Evolutionary conservation across 2,113 vertebrate genomes (phyloP).

Genomic region (Chitala chitala): DNA sequence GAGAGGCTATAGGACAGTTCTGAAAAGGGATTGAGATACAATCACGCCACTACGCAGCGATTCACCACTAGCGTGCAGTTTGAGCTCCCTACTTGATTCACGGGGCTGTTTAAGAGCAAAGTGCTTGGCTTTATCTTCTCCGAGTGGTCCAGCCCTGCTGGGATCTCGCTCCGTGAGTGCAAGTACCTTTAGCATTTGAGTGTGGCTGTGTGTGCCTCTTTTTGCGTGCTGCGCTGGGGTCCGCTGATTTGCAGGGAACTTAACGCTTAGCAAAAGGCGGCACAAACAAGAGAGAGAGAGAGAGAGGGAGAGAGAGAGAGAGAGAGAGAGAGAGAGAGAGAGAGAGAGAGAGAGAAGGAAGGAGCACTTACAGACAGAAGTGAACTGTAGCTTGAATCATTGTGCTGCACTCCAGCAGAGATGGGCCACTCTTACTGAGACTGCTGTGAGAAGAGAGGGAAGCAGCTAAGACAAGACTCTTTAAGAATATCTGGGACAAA

Average conservation of each 20-base stretch:
- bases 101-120: neutral
- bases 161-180: neutral
- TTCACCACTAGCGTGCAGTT: neutral
- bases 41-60: neutral
- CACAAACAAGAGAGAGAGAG: conserved; percentile 13
- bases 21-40: neutral
- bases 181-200: neutral
- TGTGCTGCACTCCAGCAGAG: neutral
- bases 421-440: conserved; percentile 16
- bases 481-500: conserved; percentile 39
- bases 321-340: conserved; percentile 28
- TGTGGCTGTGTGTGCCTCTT: neutral
- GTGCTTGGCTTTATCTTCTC: neutral
- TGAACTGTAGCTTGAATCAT: conserved; percentile 8
- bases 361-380: conserved; percentile 13
- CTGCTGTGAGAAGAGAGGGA: neutral
- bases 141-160: neutral
- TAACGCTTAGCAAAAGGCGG: conserved; percentile 22
- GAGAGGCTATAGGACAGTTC: neutral
- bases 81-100: neutral
- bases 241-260: conserved; percentile 21
- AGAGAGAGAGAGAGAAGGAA: conserved; percentile 18
- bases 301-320: conserved; percentile 18
- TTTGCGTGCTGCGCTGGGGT: conserved; percentile 8
- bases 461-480: neutral